Evolutionary conservation across 2,888 invertebrate genomes (phyloP).

Genomic region (Malacosoma neustria): DNA sequence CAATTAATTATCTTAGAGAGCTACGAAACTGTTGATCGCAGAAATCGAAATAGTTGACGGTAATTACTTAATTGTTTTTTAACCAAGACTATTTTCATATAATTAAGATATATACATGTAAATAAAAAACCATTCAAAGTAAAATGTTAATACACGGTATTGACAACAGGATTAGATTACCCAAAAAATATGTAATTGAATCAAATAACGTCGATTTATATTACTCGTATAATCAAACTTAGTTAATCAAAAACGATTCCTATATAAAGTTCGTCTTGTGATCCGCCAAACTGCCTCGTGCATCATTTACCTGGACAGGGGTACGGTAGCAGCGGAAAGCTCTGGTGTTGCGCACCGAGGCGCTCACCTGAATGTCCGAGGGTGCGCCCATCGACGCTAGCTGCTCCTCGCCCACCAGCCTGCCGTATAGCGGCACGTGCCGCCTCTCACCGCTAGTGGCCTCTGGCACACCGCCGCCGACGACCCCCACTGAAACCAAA

Average conservation of each 20-base stretch:
- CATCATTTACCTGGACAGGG: slow-evolving; percentile 68
- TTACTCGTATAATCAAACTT: too few relatives aligned
- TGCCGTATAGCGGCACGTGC: slow-evolving; percentile 90
- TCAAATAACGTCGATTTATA: too few relatives aligned
- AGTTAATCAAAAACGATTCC: not conserved
- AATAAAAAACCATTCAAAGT: too few relatives aligned
- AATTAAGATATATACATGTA: too few relatives aligned
- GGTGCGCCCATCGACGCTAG: slow-evolving; percentile 78
- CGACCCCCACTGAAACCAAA: slow-evolving; percentile 63
- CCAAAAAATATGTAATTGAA: too few relatives aligned
- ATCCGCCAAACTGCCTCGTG: slow-evolving; percentile 60
- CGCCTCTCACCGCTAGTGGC: slow-evolving; percentile 72
- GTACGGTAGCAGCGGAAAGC: slow-evolving; percentile 69
- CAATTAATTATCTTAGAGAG: too few relatives aligned
- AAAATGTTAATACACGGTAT: not conserved
- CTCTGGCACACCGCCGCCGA: slow-evolving; percentile 62
- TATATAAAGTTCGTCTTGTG: not conserved
- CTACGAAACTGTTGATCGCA: too few relatives aligned
- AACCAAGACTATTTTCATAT: too few relatives aligned
- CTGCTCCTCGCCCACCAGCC: slow-evolving; percentile 93
- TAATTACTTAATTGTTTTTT: too few relatives aligned
- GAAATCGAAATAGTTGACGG: too few relatives aligned
- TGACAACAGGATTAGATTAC: not conserved
- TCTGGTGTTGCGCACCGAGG: slow-evolving; percentile 68
- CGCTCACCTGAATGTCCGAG: slow-evolving; percentile 79